Conservation (phyloP, 2,797 vertebrate species). For the Hypotaenidia okinawae region DNA sequence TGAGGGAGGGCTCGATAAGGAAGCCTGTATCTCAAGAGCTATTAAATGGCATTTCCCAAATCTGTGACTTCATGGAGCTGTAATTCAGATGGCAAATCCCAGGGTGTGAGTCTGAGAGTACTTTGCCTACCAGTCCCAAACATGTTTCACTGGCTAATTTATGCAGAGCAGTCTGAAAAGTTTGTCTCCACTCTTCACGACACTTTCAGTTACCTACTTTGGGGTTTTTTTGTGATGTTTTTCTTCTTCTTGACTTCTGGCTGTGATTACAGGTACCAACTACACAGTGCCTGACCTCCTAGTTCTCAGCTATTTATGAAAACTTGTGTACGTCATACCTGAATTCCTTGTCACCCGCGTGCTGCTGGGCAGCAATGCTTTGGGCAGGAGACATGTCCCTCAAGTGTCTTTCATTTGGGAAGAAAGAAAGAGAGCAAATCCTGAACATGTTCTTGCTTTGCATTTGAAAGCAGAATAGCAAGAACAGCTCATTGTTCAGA, state of each 20-base stretch:
- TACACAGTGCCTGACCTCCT: neutral
- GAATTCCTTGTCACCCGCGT: neutral
- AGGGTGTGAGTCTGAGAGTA: rapidly evolving
- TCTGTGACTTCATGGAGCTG: neutral
- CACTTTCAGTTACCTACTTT: neutral
- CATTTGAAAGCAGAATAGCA: constrained; percentile 19
- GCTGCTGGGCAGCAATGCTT: neutral
- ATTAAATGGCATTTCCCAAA: neutral
- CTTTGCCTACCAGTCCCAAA: neutral
- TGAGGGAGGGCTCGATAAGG: rapidly evolving
- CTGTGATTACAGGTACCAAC: neutral
- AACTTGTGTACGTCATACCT: rapidly evolving
- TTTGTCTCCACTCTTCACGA: neutral
- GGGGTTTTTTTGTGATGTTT: neutral
- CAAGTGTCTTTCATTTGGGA: neutral
- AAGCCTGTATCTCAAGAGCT: neutral
- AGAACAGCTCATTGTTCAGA: neutral
- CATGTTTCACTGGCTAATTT: rapidly evolving
- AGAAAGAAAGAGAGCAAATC: neutral
- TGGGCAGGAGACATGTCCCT: neutral
- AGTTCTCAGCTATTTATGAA: neutral
- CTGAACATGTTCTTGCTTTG: neutral
- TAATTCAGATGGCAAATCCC: neutral
- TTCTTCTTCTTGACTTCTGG: neutral
- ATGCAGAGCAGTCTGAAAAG: neutral